phyloP scores from a whole-genome alignment of 2,113 vertebrate genomes.

The Actinemys pallida region DNA sequence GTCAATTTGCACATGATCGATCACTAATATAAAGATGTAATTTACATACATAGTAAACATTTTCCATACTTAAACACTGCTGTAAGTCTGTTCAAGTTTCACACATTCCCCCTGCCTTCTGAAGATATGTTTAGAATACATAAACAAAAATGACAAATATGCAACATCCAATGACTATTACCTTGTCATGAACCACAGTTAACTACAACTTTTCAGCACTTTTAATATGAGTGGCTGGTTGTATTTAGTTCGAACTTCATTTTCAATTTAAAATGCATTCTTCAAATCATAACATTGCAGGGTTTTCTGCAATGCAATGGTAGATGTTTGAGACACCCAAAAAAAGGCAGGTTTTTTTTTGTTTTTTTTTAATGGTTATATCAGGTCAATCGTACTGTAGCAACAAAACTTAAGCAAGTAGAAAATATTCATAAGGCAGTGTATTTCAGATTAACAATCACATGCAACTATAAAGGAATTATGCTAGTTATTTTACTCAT shows the following conservation, averaged over 20 bases:
- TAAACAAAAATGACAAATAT: constrained; percentile 48
- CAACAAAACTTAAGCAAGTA: neutral
- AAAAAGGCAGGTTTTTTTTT: neutral
- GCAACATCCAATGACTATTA: constrained; percentile 36
- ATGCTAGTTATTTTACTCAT: neutral
- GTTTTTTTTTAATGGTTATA: neutral
- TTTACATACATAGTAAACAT: constrained; percentile 68
- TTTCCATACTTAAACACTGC: constrained; percentile 68
- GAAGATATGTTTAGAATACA: constrained; percentile 24
- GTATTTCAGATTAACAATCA: neutral
- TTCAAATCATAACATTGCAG: accelerated
- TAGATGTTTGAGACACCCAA: accelerated
- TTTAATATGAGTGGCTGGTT: neutral
- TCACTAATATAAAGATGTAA: constrained; percentile 59
- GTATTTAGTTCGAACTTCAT: neutral
- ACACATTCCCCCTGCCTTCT: neutral
- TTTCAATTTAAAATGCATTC: neutral
- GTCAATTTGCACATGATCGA: constrained; percentile 66
- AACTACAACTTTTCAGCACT: neutral
- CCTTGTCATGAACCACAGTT: neutral
- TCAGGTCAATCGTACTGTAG: neutral
- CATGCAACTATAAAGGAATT: neutral
- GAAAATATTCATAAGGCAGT: neutral
- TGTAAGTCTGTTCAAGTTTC: constrained; percentile 9
- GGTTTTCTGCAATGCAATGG: neutral